phyloP scores from a whole-genome alignment of 2,113 vertebrate genomes.

The Callorhinus ursinus region DNA sequence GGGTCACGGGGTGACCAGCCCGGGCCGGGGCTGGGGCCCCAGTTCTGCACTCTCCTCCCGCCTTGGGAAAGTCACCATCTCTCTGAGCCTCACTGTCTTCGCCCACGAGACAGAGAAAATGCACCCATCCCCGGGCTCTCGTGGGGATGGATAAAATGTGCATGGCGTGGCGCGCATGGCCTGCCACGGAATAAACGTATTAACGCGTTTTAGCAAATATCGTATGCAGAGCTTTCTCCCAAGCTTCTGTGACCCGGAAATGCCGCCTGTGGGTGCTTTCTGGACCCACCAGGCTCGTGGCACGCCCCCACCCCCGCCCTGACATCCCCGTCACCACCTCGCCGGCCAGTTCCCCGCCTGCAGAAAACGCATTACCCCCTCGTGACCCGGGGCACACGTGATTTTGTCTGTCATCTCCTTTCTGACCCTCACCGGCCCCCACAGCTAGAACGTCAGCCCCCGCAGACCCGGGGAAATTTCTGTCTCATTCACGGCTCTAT shows the following conservation, averaged over 20 bases:
- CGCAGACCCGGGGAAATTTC: not conserved
- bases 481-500: not conserved
- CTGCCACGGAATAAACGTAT: not conserved
- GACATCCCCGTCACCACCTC: not conserved
- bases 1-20: not conserved
- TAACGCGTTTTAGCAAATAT: not conserved
- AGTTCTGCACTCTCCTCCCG: not conserved
- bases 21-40: rapidly evolving
- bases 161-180: no score
- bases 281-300: not conserved
- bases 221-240: not conserved
- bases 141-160: not conserved
- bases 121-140: not conserved
- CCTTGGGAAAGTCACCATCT: not conserved
- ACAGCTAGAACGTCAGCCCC: not conserved
- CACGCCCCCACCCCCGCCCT: not conserved
- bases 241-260: not conserved
- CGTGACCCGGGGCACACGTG: not conserved
- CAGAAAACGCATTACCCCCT: rapidly evolving
- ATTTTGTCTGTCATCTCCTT: not conserved
- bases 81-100: not conserved
- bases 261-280: rapidly evolving
- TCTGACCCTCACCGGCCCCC: not conserved
- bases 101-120: not conserved
- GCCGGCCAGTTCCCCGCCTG: not conserved